These are phyloP conservation scores for Phalloptychus januarius DNA, from an alignment of 2,797 vertebrate genomes.

Conservation along the genomic window DNA sequence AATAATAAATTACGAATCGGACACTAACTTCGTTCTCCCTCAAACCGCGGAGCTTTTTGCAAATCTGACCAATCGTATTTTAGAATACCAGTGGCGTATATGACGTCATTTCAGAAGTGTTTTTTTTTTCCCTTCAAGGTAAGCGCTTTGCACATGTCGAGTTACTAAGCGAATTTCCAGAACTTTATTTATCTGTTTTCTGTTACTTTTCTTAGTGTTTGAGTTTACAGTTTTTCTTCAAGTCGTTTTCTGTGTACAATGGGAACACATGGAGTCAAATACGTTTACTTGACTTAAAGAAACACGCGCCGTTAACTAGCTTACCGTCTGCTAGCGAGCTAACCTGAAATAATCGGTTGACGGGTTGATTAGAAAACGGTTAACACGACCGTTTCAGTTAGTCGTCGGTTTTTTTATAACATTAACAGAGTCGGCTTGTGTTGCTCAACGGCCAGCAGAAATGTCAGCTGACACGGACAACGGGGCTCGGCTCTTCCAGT, in stretches of 20 bases:
- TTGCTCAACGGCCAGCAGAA: constrained; percentile 37
- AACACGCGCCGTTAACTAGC: neutral
- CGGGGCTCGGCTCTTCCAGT: constrained; percentile 84
- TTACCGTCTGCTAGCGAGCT: neutral
- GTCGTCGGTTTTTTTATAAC: neutral
- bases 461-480: constrained; percentile 84
- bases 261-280: constrained; percentile 34
- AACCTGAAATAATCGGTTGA: neutral
- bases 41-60: constrained; percentile 73
- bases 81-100: constrained; percentile 49
- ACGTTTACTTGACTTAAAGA: constrained; percentile 43
- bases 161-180: neutral
- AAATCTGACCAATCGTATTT: constrained; percentile 84
- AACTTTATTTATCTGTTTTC: neutral
- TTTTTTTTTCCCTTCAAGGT: constrained; percentile 26
- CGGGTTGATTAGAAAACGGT: rapidly evolving
- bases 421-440: constrained; percentile 4
- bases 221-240: rapidly evolving
- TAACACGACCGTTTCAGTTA: neutral
- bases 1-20: neutral
- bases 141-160: constrained; percentile 31
- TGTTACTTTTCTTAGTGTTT: too few species aligned
- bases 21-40: constrained; percentile 71
- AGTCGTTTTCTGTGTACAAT: constrained; percentile 10
- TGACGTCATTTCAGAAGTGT: constrained; percentile 43